These are phyloP conservation scores for Semnornis frantzii DNA, from an alignment of 2,113 vertebrate species.

Conservation along the genomic window DNA sequence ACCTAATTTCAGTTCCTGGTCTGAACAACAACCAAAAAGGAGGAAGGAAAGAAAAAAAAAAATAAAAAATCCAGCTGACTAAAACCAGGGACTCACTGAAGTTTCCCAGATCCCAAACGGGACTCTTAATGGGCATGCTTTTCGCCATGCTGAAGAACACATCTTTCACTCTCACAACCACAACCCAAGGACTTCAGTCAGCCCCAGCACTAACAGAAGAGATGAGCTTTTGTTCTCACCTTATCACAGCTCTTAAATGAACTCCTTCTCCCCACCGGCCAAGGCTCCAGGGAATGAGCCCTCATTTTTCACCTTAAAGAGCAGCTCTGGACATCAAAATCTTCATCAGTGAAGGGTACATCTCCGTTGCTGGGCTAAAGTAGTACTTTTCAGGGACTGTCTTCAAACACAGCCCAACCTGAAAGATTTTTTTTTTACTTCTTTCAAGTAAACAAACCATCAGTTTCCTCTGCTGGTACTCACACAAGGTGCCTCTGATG, in stretches of 20 bases:
- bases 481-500: not conserved
- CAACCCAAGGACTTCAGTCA: not conserved
- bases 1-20: conserved; percentile 7
- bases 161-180: not conserved
- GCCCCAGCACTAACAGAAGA: not conserved
- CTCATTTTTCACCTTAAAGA: not conserved
- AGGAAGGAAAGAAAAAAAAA: not conserved
- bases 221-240: not conserved
- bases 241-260: not conserved
- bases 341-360: not conserved
- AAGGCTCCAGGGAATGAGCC: not conserved
- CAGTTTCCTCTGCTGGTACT: not conserved
- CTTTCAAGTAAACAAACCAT: not conserved
- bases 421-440: not conserved
- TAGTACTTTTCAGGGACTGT: not conserved
- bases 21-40: not conserved
- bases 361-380: not conserved
- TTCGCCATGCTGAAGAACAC: not conserved
- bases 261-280: not conserved
- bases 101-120: conserved; percentile 17
- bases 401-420: not conserved
- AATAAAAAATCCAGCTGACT: not conserved
- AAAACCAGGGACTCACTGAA: not conserved
- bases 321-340: not conserved
- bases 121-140: conserved; percentile 1